Base-by-base conservation (phyloP, 1,140 invertebrate genomes). In the Drosophila sechellia region DNA sequence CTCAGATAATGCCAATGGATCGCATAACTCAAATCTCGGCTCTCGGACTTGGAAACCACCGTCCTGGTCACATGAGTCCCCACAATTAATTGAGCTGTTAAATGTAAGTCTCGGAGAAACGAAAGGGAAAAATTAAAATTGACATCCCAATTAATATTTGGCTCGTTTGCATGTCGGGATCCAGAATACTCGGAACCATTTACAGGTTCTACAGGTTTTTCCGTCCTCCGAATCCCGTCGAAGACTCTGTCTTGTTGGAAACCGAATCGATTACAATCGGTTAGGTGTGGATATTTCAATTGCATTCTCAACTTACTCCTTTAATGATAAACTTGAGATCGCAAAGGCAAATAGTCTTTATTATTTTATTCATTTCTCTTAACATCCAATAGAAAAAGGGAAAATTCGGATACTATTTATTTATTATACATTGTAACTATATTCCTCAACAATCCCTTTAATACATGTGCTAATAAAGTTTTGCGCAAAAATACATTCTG, bases 81-180 rank as follows among this genome's bases (percentile, higher is more conserved):
- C 66, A 37, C 64, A 85, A 89, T 89, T 84, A 90, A 89, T 89
- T 89, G 85, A 89, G 85, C 85, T 89, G 85, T 89, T 89, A 85
- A 89, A 90, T 77, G 80, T 85, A 85, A 89, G 80, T 70, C 80
- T 80, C 72, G 61, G 80, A 72, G 58, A 81, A 89, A 81, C 65
- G 86, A 85, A 89, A 89, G 80, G 85, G 80, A 89, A 89, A 89
- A 89, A 90, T 81, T 75, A 22, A 81, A 90, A 77, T 65, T 77
- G 85, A 89, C 85, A 81, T 79, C 50, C 69, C 54, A 90, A 90
- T 89, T 89, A 85, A 89, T 89, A 89, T 72, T 90, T 90, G 53
- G 61, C 74, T 81, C 60, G 79, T 90, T 85, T 84, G 69, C 74
- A 79, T 84, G 79, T 60, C 45, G 77, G 31, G n/a, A 15, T 34